A percentile compares a stretch with the other conserved stretches of the same genome.
Evolutionary conservation across 2,888 invertebrate genomes (phyloP).

Genomic region (Noctua fimbriata): DNA sequence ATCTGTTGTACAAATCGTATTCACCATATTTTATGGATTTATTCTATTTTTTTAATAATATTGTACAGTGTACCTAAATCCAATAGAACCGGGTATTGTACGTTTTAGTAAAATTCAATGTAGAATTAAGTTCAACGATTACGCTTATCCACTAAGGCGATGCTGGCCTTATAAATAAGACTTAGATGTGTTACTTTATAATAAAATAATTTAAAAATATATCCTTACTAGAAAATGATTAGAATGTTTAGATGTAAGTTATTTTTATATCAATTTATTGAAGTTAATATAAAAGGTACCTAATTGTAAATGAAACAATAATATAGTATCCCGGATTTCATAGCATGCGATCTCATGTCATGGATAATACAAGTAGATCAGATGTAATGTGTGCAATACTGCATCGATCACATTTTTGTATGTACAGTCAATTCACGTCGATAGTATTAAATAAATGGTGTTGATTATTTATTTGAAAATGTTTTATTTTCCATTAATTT

Average conservation of each 20-base stretch:
- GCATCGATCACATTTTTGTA: slow-evolving; percentile 80
- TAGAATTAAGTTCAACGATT: slow-evolving; percentile 87
- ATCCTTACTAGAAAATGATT: slow-evolving; percentile 71
- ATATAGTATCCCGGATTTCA: slow-evolving; percentile 79
- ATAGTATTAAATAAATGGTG: slow-evolving; percentile 87
- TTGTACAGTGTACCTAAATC: slow-evolving; percentile 67
- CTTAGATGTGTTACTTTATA: slow-evolving; percentile 85
- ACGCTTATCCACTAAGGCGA: slow-evolving; percentile 86
- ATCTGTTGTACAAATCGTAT: slow-evolving; percentile 68
- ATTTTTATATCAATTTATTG: slow-evolving; percentile 88
- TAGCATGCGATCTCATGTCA: slow-evolving; percentile 85
- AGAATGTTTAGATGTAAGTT: slow-evolving; percentile 83
- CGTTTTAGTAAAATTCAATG: slow-evolving; percentile 73
- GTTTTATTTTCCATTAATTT: slow-evolving; percentile 59
- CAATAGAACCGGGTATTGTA: slow-evolving; percentile 75
- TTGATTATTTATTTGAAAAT: slow-evolving; percentile 78
- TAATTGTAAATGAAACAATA: slow-evolving; percentile 78
- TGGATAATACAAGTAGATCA: slow-evolving; percentile 68
- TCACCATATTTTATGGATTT: slow-evolving; percentile 62
- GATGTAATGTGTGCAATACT: slow-evolving; percentile 83
- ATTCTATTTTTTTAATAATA: slow-evolving; percentile 57
- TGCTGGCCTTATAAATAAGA: slow-evolving; percentile 86
- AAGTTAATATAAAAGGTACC: slow-evolving; percentile 81
- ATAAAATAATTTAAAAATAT: slow-evolving; percentile 84
- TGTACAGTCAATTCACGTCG: slow-evolving; percentile 80